These are phyloP conservation scores for Folsomia manolachei DNA, from an alignment of 2,888 invertebrate species.

Conservation along the genomic window DNA sequence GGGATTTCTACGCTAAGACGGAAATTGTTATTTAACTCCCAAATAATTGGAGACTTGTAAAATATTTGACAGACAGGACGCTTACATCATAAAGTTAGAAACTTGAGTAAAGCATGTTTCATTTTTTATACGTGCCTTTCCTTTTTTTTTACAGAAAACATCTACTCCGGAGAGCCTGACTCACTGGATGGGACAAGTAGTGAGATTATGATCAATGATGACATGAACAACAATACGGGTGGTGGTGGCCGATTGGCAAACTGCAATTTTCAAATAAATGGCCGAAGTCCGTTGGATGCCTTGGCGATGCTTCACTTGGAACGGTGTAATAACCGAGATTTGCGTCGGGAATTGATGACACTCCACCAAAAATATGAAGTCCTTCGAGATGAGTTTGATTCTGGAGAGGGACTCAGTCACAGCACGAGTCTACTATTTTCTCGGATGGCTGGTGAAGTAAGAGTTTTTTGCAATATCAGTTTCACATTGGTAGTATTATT, in stretches of 20 bases:
- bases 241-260: not conserved
- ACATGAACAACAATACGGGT: conserved; percentile 15
- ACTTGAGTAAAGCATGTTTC: not conserved
- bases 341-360: conserved; percentile 50
- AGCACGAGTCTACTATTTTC: conserved; percentile 48
- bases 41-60: no score
- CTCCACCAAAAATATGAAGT: conserved; percentile 51
- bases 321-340: conserved; percentile 52
- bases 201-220: conserved; percentile 50
- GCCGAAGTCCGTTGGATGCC: conserved; percentile 50
- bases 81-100: no score
- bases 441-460: conserved; percentile 46
- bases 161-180: conserved; percentile 52
- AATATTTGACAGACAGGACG: no score
- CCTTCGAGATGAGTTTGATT: conserved; percentile 51
- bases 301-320: conserved; percentile 52
- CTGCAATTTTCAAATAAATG: conserved; percentile 43
- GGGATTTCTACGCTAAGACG: no score
- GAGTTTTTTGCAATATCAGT: no score
- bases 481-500: no score
- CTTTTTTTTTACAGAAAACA: conserved; percentile 49
- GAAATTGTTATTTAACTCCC: no score
- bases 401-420: conserved; percentile 49
- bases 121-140: no score
- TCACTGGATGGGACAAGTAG: conserved; percentile 52